These are phyloP conservation scores for Peromyscus nudipes DNA, from an alignment of 2,797 vertebrate species.

Conservation along the genomic window DNA sequence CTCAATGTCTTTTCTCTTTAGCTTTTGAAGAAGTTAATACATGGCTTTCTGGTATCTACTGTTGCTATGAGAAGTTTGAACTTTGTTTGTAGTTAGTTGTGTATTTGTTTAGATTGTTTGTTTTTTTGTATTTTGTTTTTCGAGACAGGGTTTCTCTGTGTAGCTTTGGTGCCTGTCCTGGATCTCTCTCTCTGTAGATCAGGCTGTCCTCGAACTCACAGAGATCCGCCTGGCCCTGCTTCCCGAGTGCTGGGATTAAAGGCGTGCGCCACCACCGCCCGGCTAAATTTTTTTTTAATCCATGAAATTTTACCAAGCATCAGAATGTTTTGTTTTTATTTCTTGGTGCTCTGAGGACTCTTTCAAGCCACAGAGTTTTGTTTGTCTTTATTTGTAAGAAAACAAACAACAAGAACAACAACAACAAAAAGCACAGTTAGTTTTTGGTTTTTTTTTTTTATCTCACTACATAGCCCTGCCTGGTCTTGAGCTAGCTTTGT, in stretches of 20 bases:
- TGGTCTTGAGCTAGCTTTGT: not conserved
- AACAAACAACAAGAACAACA: not conserved
- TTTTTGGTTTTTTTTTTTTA: not conserved
- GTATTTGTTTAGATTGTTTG: not conserved
- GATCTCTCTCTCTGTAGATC: too few relatives aligned
- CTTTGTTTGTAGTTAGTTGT: not conserved
- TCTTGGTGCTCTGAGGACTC: constrained; percentile 22
- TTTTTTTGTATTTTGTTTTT: too few relatives aligned
- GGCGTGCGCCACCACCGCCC: too few relatives aligned
- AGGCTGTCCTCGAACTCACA: too few relatives aligned
- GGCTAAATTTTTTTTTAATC: not conserved
- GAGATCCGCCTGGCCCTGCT: too few relatives aligned
- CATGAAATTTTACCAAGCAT: constrained; percentile 2
- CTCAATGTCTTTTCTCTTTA: not conserved
- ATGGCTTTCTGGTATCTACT: not conserved
- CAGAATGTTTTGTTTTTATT: constrained; percentile 36
- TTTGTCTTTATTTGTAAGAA: constrained; percentile 28
- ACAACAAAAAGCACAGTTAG: not conserved
- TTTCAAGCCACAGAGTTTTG: constrained; percentile 11
- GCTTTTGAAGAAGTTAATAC: constrained; percentile 18
- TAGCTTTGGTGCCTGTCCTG: too few relatives aligned
- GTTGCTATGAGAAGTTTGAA: constrained; percentile 35
- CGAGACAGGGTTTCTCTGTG: too few relatives aligned
- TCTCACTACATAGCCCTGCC: not conserved
- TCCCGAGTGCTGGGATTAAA: too few relatives aligned